Base-by-base conservation (phyloP, 2,797 vertebrate species). In the Neomorphus geoffroyi region DNA sequence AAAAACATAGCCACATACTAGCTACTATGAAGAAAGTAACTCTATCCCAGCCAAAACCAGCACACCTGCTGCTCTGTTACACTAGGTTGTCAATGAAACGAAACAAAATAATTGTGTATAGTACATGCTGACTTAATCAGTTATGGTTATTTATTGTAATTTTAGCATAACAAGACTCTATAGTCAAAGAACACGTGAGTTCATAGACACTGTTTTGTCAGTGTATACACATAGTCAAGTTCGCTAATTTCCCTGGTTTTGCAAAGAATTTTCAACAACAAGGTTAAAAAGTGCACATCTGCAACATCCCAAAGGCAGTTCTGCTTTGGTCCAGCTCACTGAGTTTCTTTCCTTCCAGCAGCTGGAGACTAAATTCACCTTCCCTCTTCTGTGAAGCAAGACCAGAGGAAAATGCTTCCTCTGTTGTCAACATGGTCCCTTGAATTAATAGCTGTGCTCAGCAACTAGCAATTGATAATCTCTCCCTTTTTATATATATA, bases 191-290 rank as follows among this genome's bases (percentile, higher is more conserved):
- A 6, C 2, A 1, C 39, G 26, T 66, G 18, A 10, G 18, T 74
- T 88, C 37, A 11, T 6, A 43, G 35, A 19, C 0, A 0, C 19
- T 17, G 9, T n/a, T n/a, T 70, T 82, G 21, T 83, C 3, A 1
- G 8, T 74, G 35, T 57, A 1, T n/a, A 24, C 19, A 11, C 27
- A 6, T 37, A 27, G 53, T 32, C 18, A 74, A 28, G 8, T 71
- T 33, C 13, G 2, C 23, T 41, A 43, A 48, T 54, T 39, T 66
- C 12, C 43, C 19, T 4, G 4, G 8, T 80, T 92, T 88, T 79
- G 28, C 27, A 32, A 80, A 72, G 24, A 41, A 66, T 4, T 5
- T 51, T 66, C 28, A 56, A 8, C 65, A 37, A 93, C 67, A 83
- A 61, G 1, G 13, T 33, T 67, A 8, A 77, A 67, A 80, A 69